A percentile compares a stretch with the other conserved stretches of the same genome.
Conservation (phyloP, 2,888 invertebrate genomes). For the Scaptomyza parva region DNA sequence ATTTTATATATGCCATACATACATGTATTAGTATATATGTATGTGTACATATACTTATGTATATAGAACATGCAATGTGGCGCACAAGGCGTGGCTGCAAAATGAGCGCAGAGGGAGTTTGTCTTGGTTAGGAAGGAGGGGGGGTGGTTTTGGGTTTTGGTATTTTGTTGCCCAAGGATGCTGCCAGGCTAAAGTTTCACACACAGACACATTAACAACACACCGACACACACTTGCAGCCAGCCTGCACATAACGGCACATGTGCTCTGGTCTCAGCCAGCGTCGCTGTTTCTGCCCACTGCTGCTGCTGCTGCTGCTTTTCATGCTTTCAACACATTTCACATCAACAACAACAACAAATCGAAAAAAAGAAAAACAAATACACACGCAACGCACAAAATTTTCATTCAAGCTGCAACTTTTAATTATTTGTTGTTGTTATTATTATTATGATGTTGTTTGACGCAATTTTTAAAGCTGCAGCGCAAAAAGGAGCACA, state of each 20-base stretch:
- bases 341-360: constrained; percentile 15
- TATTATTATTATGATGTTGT: constrained; percentile 22
- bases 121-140: too few relatives aligned
- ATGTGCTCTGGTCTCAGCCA: constrained; percentile 37
- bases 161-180: constrained; percentile 37
- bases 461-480: constrained; percentile 50
- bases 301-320: constrained; percentile 17
- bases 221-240: constrained; percentile 1
- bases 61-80: constrained; percentile 51
- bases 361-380: constrained; percentile 28
- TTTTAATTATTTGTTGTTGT: constrained; percentile 68
- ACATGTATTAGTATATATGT: background rate
- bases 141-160: background rate
- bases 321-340: constrained; percentile 26
- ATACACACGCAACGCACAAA: constrained; percentile 20
- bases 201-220: constrained; percentile 16
- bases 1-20: constrained; percentile 57
- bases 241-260: constrained; percentile 48
- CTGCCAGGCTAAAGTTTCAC: constrained; percentile 38
- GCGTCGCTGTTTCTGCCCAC: constrained; percentile 18
- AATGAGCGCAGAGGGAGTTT: constrained; percentile 9
- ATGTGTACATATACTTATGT: background rate
- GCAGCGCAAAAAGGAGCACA: background rate
- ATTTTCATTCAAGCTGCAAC: constrained; percentile 50
- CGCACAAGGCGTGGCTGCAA: constrained; percentile 53